Evolutionary conservation across 37 sponge, comb jelly and placozoan species (phyloP), one percentile per base, ranked within the genome.

Genomic region (Axinella damicornis): DNA sequence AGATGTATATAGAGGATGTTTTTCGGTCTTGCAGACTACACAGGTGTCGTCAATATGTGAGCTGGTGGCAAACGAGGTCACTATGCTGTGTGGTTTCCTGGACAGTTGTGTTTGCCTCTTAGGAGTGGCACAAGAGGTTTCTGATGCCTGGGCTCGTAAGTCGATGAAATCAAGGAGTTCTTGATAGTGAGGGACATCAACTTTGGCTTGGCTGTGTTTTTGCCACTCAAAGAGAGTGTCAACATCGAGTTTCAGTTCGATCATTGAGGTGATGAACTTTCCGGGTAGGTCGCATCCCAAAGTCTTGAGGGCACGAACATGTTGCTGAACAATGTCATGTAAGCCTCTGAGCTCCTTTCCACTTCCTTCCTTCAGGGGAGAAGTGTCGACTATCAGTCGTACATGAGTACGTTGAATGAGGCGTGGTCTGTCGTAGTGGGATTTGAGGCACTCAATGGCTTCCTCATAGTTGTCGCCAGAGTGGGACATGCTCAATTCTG

Each of bases 341-440:
- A 85, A 41, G 22, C 34, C 11, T 30, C 84, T 17, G 60, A 83
- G 74, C 32, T 83, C 75, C 53, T 37, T 73, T 40, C 85, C 77
- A 68, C 33, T 86, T 20, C 86, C 86, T 33, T 86, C 79, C 46
- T 78, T 86, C 63, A 86, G 28, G 40, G 79, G 34, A 9, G 79
- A 79, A n/a, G 68, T 27, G 39, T 86, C 79, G 30, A 78, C 62
- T 30, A 76, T 77, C 40, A 77, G 24, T 58, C 70, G 78, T 11
- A 85, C 85, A 67, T 85, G 85, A 27, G 77, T 85, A 22, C 69
- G 76, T 19, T 85, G 85, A n/a, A 85, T 85, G 24, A 81, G 82
- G 54, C 82, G 82, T 19, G 82, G 59, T 15, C 82, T 56, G 39
- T 71, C 68, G 34, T 68, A 86, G 22, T 72, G 86, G 14, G 72